Conservation (phyloP, 2,113 vertebrate genomes). For the Rutilus rutilus region DNA sequence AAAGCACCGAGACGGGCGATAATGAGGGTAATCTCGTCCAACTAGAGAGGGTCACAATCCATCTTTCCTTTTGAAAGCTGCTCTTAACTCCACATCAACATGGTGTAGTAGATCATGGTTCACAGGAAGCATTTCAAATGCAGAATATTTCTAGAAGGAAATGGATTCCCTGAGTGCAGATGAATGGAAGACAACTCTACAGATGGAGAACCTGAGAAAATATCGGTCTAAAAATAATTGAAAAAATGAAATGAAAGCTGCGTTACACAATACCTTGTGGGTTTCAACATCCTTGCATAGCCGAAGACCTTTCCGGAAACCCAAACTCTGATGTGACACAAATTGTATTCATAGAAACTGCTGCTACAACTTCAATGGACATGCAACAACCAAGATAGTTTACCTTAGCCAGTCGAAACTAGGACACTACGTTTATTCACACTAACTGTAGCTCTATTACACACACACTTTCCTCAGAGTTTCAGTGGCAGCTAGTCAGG, state of each 20-base stretch:
- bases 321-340: constrained; percentile 18
- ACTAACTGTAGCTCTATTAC: constrained; percentile 12
- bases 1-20: background rate
- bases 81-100: background rate
- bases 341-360: constrained; percentile 12
- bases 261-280: constrained; percentile 38
- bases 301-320: constrained; percentile 18
- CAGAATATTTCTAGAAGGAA: background rate
- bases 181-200: constrained; percentile 15
- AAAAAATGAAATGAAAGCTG: background rate
- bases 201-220: constrained; percentile 18
- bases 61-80: constrained; percentile 7
- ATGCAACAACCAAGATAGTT: constrained; percentile 2
- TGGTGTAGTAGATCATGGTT: constrained; percentile 5
- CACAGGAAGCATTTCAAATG: constrained; percentile 5
- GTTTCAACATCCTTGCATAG: constrained; percentile 19
- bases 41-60: constrained; percentile 11
- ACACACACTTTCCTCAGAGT: constrained; percentile 52
- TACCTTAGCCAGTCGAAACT: constrained; percentile 37
- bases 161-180: background rate
- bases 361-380: constrained; percentile 6
- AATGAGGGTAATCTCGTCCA: constrained; percentile 31
- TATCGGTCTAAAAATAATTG: background rate
- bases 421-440: constrained; percentile 31
- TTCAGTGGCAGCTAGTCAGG: constrained; percentile 76